A percentile compares a stretch with the other conserved stretches of the same genome.
Evolutionary conservation across 37 sponge, comb jelly and placozoan genomes (phyloP).

Genomic region (Haliclona indistincta): DNA sequence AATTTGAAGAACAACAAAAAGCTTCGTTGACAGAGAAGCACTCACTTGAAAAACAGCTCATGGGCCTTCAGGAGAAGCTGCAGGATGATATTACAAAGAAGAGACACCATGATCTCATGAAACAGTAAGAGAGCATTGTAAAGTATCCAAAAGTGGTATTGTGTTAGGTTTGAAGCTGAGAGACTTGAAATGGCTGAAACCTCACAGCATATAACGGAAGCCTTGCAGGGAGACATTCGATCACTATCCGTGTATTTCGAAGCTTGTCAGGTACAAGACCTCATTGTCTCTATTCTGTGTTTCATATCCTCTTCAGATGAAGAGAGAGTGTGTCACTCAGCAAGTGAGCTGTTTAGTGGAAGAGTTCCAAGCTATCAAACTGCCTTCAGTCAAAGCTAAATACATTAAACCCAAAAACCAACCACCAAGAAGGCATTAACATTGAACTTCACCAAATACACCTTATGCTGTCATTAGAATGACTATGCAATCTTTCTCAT

Average conservation of each 20-base stretch:
- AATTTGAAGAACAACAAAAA: slow-evolving; percentile 53
- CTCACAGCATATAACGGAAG: not conserved
- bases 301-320: not conserved
- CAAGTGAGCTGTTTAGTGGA: not conserved
- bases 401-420: not conserved
- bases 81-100: slow-evolving; percentile 14
- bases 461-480: too few relatives aligned
- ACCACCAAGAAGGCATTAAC: not conserved
- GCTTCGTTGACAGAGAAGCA: slow-evolving; percentile 44
- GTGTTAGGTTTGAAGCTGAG: slow-evolving; percentile 10
- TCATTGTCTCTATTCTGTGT: too few relatives aligned
- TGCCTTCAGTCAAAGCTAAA: not conserved
- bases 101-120: not conserved
- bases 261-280: slow-evolving; percentile 30
- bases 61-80: slow-evolving; percentile 24
- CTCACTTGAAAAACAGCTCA: slow-evolving; percentile 39
- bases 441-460: too few relatives aligned
- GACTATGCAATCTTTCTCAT: too few relatives aligned
- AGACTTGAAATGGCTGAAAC: not conserved
- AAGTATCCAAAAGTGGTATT: too few relatives aligned
- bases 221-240: slow-evolving; percentile 8
- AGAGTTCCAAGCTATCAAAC: not conserved
- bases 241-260: slow-evolving; percentile 18
- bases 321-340: not conserved
- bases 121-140: slow-evolving; percentile 18